phyloP scores from a whole-genome alignment of 2,888 invertebrate genomes.

The Eristalis intricaria region DNA sequence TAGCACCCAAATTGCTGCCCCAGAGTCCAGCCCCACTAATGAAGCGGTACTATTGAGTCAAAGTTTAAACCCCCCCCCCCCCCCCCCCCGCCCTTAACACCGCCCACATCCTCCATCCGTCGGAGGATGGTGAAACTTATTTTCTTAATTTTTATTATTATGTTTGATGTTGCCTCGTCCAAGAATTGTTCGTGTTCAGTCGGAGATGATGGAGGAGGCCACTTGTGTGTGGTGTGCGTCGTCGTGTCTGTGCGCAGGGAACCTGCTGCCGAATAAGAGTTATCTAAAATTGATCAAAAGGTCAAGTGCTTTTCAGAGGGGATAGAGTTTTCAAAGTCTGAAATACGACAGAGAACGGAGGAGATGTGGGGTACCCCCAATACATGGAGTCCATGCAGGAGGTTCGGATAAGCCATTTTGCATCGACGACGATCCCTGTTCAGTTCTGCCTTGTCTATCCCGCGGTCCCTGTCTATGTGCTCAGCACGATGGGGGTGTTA shows the following conservation, averaged over 20 bases:
- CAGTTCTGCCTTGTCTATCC: background rate
- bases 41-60: background rate
- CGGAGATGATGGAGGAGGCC: background rate
- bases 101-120: background rate
- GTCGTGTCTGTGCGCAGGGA: background rate
- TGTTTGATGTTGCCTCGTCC: background rate
- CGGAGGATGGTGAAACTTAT: constrained; percentile 41
- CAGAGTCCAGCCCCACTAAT: background rate
- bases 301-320: constrained; percentile 39
- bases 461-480: background rate
- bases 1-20: constrained; percentile 25
- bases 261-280: constrained; percentile 4
- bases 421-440: constrained; percentile 3
- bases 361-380: background rate
- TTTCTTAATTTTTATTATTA: constrained; percentile 32
- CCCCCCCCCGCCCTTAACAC: background rate
- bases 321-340: constrained; percentile 20
- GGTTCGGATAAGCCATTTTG: constrained; percentile 27
- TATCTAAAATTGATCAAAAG: constrained; percentile 63
- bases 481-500: constrained; percentile 1
- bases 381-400: background rate
- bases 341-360: constrained; percentile 7
- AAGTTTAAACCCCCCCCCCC: constrained; percentile 14
- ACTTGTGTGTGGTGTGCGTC: constrained; percentile 1
- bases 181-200: background rate